Conservation (phyloP, 1,140 invertebrate genomes). For the Bombus superbus region DNA sequence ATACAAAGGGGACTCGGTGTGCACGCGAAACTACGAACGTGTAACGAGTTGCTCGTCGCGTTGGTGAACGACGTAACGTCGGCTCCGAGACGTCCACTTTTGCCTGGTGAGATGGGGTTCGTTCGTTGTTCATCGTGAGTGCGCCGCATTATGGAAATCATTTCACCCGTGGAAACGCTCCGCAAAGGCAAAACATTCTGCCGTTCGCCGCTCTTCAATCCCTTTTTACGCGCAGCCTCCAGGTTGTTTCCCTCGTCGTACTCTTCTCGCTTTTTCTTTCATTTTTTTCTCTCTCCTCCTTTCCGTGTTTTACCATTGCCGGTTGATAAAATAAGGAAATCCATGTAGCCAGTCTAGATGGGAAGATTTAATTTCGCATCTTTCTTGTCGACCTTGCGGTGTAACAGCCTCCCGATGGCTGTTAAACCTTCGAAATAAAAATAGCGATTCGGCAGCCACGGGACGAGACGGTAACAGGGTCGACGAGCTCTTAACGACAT, state of each 20-base stretch:
- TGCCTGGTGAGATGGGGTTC: not conserved
- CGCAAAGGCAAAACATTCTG: slow-evolving; percentile 31
- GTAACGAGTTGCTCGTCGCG: slow-evolving; percentile 18
- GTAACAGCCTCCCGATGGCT: not conserved
- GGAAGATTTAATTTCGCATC: not conserved
- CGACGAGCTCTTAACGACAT: slow-evolving; percentile 23
- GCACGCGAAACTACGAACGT: slow-evolving; percentile 9
- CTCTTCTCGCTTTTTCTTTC: not conserved
- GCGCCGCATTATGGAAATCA: slow-evolving; percentile 43
- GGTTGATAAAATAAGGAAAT: not conserved
- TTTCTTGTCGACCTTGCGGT: not conserved
- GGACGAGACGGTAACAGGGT: not conserved
- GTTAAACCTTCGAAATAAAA: not conserved
- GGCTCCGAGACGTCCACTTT: slow-evolving; percentile 38
- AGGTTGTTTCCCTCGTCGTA: not conserved
- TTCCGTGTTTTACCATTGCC: not conserved
- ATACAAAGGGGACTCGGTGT: slow-evolving; percentile 13
- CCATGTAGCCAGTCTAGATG: not conserved
- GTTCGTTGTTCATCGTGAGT: slow-evolving; percentile 36
- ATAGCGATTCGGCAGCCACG: not conserved
- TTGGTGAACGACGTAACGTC: slow-evolving; percentile 19
- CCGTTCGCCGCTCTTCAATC: slow-evolving; percentile 7
- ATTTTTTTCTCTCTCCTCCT: not conserved
- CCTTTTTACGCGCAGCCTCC: slow-evolving; percentile 19
- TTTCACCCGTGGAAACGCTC: slow-evolving; percentile 43